These are phyloP conservation scores for Agriopis marginaria DNA, from an alignment of 2,888 invertebrate genomes.

Conservation along the genomic window DNA sequence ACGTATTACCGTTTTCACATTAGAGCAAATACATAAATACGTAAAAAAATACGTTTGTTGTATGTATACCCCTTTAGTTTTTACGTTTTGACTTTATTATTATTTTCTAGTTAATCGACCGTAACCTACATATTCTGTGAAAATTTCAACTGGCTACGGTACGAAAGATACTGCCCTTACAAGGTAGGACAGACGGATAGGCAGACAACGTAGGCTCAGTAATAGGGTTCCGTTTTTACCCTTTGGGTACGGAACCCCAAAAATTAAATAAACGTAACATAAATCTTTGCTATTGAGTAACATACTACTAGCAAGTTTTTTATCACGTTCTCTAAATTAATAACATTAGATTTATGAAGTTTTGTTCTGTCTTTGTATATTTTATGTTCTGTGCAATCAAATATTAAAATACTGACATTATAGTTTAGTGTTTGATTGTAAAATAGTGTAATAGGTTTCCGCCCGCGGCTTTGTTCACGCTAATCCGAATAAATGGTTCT, in stretches of 20 bases:
- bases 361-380: slow-evolving; percentile 28
- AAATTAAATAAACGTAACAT: slow-evolving; percentile 43
- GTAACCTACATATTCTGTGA: no score
- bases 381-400: slow-evolving; percentile 30
- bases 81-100: no score
- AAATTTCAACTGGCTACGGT: no score
- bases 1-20: no score
- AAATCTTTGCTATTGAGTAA: slow-evolving; percentile 37
- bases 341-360: slow-evolving; percentile 28
- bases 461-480: slow-evolving; percentile 14
- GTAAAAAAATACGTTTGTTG: no score
- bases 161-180: no score
- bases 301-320: slow-evolving; percentile 18
- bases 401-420: slow-evolving; percentile 27
- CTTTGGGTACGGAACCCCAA: neutral
- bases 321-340: slow-evolving; percentile 14
- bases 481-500: slow-evolving; percentile 17
- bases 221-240: no score
- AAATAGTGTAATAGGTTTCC: slow-evolving; percentile 1
- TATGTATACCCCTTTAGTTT: no score
- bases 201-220: no score
- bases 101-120: no score
- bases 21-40: no score
- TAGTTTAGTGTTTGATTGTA: slow-evolving; percentile 11
- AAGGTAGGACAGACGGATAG: no score